Base-by-base conservation (phyloP, 1,140 invertebrate genomes). In the Glossosoma conforme region DNA sequence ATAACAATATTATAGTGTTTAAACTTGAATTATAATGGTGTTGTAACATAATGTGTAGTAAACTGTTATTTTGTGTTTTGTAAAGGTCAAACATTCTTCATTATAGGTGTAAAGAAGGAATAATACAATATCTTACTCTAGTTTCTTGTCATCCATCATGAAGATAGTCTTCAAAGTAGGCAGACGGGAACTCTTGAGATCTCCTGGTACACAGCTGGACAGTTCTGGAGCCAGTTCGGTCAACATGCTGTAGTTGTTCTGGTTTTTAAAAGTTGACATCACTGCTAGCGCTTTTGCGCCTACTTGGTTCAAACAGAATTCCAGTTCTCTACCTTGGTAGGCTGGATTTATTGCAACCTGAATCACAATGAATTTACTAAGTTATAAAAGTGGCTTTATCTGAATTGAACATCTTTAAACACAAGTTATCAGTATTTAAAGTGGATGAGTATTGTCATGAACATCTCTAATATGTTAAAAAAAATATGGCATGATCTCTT, bases 331-430 rank as follows among this genome's bases (percentile, higher is more conserved):
- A 2, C 74, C 66, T 62, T 83, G 78, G 61, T 87, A 93, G 0
- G 78, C 75, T 1, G 89, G 89, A 69, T 95, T 95, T 2, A 93
- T 77, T 33, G 81, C 84, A 11, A 89, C 82, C 80, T 83, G 37
- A 42, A 15, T 28, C 24, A 28, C 24, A 6, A 28, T 28, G n/a
- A 28, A n/a, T n/a, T n/a, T n/a, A n/a, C n/a, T n/a, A n/a, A n/a
- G n/a, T n/a, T n/a, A n/a, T n/a, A n/a, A n/a, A n/a, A n/a, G n/a
- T n/a, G n/a, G n/a, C n/a, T n/a, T n/a, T n/a, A n/a, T n/a, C n/a
- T n/a, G n/a, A n/a, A n/a, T n/a, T n/a, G n/a, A n/a, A n/a, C n/a
- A n/a, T n/a, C n/a, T n/a, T n/a, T n/a, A n/a, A n/a, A n/a, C n/a
- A n/a, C n/a, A n/a, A n/a, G n/a, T n/a, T n/a, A n/a, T n/a, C n/a